phyloP scores from a whole-genome alignment of 2,888 invertebrate genomes.

The Xestobium rufovillosum region DNA sequence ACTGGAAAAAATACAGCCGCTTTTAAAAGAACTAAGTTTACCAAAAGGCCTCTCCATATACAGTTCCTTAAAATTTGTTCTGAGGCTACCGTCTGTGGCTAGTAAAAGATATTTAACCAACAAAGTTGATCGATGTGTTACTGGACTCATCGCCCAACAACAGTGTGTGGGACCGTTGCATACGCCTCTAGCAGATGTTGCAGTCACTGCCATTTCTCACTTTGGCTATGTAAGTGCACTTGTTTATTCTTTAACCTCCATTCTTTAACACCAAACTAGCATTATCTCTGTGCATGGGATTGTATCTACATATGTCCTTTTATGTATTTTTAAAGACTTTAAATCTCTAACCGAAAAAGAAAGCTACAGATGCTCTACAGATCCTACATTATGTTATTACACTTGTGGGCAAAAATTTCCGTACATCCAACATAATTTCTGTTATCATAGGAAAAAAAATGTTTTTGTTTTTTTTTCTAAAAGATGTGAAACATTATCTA shows the following conservation, averaged over 20 bases:
- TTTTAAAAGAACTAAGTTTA: constrained; percentile 32
- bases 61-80: constrained; percentile 67
- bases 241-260: no score
- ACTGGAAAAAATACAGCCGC: constrained; percentile 35
- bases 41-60: constrained; percentile 55
- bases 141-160: constrained; percentile 92
- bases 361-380: no score
- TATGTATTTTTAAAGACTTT: not conserved
- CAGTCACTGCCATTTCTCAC: constrained; percentile 80
- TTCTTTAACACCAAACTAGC: no score
- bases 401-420: no score
- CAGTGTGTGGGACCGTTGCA: constrained; percentile 97
- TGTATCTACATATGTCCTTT: constrained; percentile 4
- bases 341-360: no score
- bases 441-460: no score
- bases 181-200: constrained; percentile 92
- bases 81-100: constrained; percentile 83
- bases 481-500: no score
- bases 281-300: not conserved
- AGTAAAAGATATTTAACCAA: constrained; percentile 94
- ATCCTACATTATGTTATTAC: no score
- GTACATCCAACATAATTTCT: no score
- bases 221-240: constrained; percentile 54
- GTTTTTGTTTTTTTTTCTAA: no score
- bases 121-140: constrained; percentile 92